Conservation (phyloP, 2,797 vertebrate species). For the Oryzias dopingdopingensis region DNA sequence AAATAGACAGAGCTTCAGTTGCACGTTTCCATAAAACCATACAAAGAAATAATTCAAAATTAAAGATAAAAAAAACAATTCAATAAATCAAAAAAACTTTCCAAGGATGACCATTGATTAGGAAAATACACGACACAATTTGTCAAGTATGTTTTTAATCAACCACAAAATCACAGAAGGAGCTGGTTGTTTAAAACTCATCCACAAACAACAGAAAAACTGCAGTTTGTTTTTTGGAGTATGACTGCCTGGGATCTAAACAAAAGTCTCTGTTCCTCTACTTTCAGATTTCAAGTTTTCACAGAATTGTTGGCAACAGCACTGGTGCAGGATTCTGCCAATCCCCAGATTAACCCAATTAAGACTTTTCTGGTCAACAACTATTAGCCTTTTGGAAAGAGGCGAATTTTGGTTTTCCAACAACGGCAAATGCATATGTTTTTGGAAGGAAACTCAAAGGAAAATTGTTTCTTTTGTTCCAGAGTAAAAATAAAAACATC, state of each 20-base stretch:
- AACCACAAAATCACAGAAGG: not conserved
- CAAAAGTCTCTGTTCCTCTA: conserved; percentile 12
- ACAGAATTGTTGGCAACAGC: conserved; percentile 29
- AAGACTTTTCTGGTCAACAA: conserved; percentile 43
- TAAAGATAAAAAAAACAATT: not conserved
- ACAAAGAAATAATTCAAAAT: not conserved
- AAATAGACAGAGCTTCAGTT: too few species aligned
- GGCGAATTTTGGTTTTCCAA: conserved; percentile 5
- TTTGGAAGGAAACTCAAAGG: not conserved
- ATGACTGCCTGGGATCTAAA: conserved; percentile 4
- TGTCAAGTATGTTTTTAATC: too few species aligned
- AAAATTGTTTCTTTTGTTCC: too few species aligned
- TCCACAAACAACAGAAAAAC: not conserved
- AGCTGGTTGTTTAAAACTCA: not conserved
- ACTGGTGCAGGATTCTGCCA: conserved; percentile 29
- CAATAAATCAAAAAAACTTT: conserved; percentile 1
- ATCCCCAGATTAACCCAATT: conserved; percentile 54
- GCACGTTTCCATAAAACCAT: not conserved
- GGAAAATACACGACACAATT: not conserved
- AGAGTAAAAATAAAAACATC: too few species aligned
- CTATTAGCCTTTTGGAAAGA: conserved; percentile 27
- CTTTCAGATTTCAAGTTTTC: conserved; percentile 47
- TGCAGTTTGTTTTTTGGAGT: not conserved
- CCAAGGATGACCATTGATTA: not conserved
- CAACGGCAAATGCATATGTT: too few species aligned